Conservation (phyloP, 2,888 invertebrate species). For the Zelleria hepariella region DNA sequence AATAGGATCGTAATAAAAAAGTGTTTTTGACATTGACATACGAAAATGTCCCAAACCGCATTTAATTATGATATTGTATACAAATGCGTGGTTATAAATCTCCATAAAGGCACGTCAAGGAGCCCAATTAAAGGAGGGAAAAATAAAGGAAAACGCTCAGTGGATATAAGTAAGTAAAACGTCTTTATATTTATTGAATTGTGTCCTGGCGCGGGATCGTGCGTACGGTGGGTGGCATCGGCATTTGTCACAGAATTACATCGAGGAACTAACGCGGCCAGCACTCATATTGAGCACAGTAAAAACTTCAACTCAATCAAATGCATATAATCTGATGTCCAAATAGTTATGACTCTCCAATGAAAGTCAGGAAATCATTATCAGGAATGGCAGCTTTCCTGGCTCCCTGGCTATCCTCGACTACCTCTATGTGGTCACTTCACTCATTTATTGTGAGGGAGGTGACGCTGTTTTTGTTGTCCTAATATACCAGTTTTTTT, state of each 20-base stretch:
- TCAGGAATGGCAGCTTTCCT: too few species aligned
- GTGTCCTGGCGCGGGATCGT: conserved; percentile 32
- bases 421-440: too few species aligned
- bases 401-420: too few species aligned
- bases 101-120: conserved; percentile 12
- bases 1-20: background rate
- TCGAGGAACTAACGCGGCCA: background rate
- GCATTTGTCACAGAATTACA: conserved; percentile 47
- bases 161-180: conserved; percentile 30
- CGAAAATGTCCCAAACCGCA: background rate
- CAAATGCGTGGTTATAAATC: background rate
- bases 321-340: background rate
- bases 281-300: background rate
- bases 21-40: background rate
- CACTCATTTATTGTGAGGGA: too few species aligned
- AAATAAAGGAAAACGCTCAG: conserved; percentile 34
- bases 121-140: conserved; percentile 36
- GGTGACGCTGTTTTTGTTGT: too few species aligned
- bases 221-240: conserved; percentile 62
- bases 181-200: conserved; percentile 47
- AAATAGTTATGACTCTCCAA: too few species aligned
- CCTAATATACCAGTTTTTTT: too few species aligned
- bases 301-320: background rate
- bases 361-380: too few species aligned
- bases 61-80: conserved; percentile 17